phyloP scores from a whole-genome alignment of 1,140 invertebrate species.

The Potamilus streckersoni region DNA sequence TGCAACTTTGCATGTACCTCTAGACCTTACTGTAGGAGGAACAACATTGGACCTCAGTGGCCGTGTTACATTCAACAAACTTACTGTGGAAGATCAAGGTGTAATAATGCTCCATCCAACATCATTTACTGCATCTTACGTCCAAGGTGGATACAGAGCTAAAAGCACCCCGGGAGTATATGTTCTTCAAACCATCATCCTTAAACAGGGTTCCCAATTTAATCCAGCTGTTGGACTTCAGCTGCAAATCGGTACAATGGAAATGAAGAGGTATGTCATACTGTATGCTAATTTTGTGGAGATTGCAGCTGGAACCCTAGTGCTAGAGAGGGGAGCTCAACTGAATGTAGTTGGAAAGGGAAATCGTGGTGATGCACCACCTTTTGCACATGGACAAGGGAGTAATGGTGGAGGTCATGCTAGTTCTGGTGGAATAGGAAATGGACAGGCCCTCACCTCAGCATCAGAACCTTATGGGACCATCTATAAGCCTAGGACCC shows the following conservation, averaged over 20 bases:
- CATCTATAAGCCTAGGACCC: slow-evolving; percentile 39
- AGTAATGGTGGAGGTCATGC: slow-evolving; percentile 51
- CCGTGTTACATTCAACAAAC: slow-evolving; percentile 49
- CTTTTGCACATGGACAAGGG: slow-evolving; percentile 27
- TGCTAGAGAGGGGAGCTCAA: slow-evolving; percentile 43
- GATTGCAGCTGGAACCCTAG: slow-evolving; percentile 40
- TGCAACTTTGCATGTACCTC: slow-evolving; percentile 46
- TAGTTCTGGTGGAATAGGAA: slow-evolving; percentile 46
- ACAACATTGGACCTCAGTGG: slow-evolving; percentile 38
- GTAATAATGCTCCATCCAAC: slow-evolving; percentile 42
- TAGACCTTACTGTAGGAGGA: slow-evolving; percentile 46
- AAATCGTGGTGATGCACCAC: slow-evolving; percentile 25
- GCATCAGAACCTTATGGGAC: slow-evolving; percentile 48
- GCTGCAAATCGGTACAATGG: slow-evolving; percentile 40
- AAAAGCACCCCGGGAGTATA: slow-evolving; percentile 41
- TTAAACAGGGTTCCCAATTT: slow-evolving; percentile 47
- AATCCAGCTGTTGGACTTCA: slow-evolving; percentile 34
- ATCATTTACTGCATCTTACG: slow-evolving; percentile 46
- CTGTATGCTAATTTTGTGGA: slow-evolving; percentile 40
- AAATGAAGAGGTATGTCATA: slow-evolving; percentile 50
- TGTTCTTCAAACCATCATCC: slow-evolving; percentile 33
- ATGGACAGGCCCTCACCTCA: slow-evolving; percentile 12
- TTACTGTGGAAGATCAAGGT: slow-evolving; percentile 44
- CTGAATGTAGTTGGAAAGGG: slow-evolving; percentile 43
- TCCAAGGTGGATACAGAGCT: slow-evolving; percentile 30